phyloP scores from a whole-genome alignment of 2,888 invertebrate species.

The Frankliniella intonsa region DNA sequence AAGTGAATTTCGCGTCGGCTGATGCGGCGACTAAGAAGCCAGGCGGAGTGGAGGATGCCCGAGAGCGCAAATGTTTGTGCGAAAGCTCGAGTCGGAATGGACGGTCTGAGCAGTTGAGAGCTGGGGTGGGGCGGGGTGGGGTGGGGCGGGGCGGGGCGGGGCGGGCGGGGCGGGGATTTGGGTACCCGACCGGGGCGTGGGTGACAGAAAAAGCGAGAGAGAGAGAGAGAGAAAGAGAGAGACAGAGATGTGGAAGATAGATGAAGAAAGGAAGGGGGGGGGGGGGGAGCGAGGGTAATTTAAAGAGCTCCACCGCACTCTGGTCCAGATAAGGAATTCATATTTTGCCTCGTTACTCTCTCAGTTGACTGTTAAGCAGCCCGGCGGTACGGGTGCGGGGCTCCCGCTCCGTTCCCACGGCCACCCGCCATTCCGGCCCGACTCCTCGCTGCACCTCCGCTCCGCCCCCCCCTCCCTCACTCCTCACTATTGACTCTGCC shows the following conservation, averaged over 20 bases:
- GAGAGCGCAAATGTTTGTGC: not conserved
- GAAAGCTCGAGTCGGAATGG: not conserved
- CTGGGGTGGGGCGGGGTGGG: not conserved
- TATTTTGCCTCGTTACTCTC: slow-evolving; percentile 13
- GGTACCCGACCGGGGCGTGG: not conserved
- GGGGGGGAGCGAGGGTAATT: not conserved
- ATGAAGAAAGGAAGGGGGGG: no score
- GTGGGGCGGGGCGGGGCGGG: not conserved
- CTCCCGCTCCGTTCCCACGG: not conserved
- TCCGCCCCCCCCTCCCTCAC: not conserved
- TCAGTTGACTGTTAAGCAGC: not conserved
- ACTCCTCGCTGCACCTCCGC: not conserved
- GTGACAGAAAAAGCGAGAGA: no score
- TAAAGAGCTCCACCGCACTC: not conserved
- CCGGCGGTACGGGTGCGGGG: not conserved
- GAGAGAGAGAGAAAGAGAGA: no score
- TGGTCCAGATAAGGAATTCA: slow-evolving; percentile 13
- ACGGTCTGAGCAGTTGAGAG: not conserved
- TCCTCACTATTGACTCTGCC: not conserved
- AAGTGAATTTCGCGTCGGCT: no score
- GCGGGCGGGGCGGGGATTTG: not conserved
- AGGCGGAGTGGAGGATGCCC: not conserved
- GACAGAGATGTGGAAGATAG: no score
- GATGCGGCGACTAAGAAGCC: no score
- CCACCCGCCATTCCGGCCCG: not conserved